Base-by-base conservation (phyloP, 2,797 vertebrate genomes). In the Florisuga fusca region DNA sequence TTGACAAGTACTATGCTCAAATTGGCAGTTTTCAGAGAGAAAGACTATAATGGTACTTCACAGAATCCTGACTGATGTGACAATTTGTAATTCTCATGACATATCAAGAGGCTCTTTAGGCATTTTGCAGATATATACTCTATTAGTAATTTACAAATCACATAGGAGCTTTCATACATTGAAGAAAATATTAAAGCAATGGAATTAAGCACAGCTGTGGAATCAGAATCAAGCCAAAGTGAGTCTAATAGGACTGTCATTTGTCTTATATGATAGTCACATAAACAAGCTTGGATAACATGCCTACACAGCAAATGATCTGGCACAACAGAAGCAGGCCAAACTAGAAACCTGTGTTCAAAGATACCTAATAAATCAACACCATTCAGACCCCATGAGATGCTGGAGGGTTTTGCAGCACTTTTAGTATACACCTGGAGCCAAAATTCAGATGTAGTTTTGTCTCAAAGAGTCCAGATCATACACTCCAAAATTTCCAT, bases 41-140 rank as follows among this genome's bases (percentile, higher is more conserved):
- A 92, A 93, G 46, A 64, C 53, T 67, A 12, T 25, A 72, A 84
- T 51, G 10, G 17, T 62, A 8, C 62, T 75, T 85, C 79, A 72
- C 75, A 77, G 74, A 92, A 80, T 86, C 91, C 62, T 88, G 68
- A 80, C 72, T 83, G 73, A 81, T 69, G 63, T 59, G 48, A 84
- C 71, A 72, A 59, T 88, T 83, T 80, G 34, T 50, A 91, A 50
- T 41, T 87, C 73, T 51, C 43, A 45, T 66, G 50, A 63, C 21
- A 18, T 80, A 80, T 51, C 43, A 64, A 91, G 34, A 78, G 15
- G 19, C 16, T 77, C 66, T 83, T 93, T 61, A 75, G 38, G 41
- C 31, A 68, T 78, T 90, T 90, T 78, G 50, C 62, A 72, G 61
- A 68, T 85, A 83, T 20, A 45, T 31, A 63, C 10, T 59, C 31